Percentiles rank a stretch among this genome's conserved stretches.
These are phyloP conservation scores for Valencia hispanica DNA, from an alignment of 2,797 vertebrate genomes.

Conservation along the genomic window DNA sequence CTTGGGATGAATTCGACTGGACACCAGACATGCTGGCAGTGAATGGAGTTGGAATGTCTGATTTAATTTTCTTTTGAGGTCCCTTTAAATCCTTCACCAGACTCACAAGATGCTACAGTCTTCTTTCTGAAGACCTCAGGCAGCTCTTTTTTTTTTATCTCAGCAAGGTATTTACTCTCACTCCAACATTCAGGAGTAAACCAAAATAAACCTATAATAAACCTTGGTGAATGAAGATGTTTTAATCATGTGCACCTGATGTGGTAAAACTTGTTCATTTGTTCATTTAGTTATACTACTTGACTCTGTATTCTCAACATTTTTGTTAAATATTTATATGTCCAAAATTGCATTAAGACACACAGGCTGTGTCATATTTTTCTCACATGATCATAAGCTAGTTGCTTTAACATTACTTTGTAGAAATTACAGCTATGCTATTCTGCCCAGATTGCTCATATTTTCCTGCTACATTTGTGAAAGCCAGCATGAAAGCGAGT, in stretches of 20 bases:
- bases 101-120: not conserved
- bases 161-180: not conserved
- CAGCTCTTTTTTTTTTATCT: not conserved
- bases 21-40: conserved; percentile 13
- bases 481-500: conserved; percentile 17
- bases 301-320: not conserved
- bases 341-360: not conserved
- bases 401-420: conserved; percentile 4
- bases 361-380: not conserved
- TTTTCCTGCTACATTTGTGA: conserved; percentile 21
- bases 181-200: not conserved
- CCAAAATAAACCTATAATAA: too few species aligned
- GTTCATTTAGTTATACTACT: not conserved
- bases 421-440: conserved; percentile 1
- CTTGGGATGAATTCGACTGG: not conserved
- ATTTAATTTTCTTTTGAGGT: not conserved
- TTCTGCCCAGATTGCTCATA: conserved; percentile 1
- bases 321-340: not conserved
- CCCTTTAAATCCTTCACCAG: not conserved
- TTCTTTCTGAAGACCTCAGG: not conserved
- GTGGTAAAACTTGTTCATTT: not conserved
- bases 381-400: not conserved
- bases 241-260: not conserved
- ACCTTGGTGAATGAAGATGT: not conserved
- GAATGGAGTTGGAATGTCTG: not conserved